phyloP scores from a whole-genome alignment of 2,113 vertebrate genomes.

The Alethe diademata region DNA sequence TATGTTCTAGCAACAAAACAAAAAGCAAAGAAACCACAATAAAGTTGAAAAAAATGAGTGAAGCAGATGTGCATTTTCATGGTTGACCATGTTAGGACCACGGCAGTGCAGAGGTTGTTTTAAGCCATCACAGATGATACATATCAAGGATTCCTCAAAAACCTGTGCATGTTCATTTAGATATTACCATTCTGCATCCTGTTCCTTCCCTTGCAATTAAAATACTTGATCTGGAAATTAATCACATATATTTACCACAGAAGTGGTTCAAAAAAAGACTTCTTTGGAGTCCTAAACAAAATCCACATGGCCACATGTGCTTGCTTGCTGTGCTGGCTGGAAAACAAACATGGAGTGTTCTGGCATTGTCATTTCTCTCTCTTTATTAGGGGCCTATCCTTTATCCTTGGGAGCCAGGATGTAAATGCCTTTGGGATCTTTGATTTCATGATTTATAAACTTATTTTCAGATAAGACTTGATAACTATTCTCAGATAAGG shows the following conservation, averaged over 20 bases:
- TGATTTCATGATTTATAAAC: conserved; percentile 37
- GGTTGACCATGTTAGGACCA: background rate
- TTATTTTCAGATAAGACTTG: background rate
- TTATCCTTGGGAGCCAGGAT: conserved; percentile 13
- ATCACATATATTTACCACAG: conserved; percentile 12
- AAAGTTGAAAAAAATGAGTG: conserved; percentile 18
- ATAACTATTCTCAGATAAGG: conserved; percentile 29
- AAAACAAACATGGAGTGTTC: conserved; percentile 40
- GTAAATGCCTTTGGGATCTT: background rate
- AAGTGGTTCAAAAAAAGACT: conserved; percentile 6
- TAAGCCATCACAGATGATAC: conserved; percentile 10
- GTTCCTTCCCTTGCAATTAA: conserved; percentile 44
- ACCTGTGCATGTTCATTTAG: conserved; percentile 13
- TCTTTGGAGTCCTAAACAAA: conserved; percentile 46
- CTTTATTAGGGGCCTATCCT: background rate
- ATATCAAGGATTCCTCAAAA: conserved; percentile 15
- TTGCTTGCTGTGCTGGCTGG: conserved; percentile 39
- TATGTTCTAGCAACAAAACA: background rate
- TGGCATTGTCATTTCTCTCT: background rate
- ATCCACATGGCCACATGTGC: conserved; percentile 54
- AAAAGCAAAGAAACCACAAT: conserved; percentile 34
- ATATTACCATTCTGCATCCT: conserved; percentile 23
- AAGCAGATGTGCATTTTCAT: conserved; percentile 45
- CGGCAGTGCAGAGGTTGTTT: background rate
- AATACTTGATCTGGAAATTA: conserved; percentile 51